Evolutionary conservation across 2,113 vertebrate genomes (phyloP), one percentile per base, ranked within the genome.

Genomic region (Monarcha castaneiventris): DNA sequence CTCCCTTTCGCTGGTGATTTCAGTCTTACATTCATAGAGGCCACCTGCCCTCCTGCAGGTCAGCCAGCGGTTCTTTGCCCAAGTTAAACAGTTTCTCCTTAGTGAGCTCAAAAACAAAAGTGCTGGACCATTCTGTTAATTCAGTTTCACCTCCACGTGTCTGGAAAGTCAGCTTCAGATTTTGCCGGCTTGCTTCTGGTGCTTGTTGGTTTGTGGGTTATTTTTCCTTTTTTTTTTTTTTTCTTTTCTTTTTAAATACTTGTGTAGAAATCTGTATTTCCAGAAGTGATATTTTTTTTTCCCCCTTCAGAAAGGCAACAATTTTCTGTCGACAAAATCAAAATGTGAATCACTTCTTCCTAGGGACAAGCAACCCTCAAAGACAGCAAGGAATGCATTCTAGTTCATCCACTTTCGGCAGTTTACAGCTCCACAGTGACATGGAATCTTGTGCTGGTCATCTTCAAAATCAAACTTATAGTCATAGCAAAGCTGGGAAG

Each of bases 401-500:
- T 97, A 99, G 98, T 99, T 99, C 99, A 99, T 99, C 99, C 99
- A 99, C 97, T 99, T 99, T 73, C 99, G 98, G 97, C 99, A 99
- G 98, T 99, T 99, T 46, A 99, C 98, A 26, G 99, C 99, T 95
- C 99, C 99, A 96, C 99, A 99, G 98, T 99, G 99, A 98, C 99
- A 99, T 10, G 99, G 99, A 94, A 99, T 99, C 98, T 99, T 99
- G 97, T 99, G 99, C 98, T 99, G 99, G 97, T 99, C 99, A 21
- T 99, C 99, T 97, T 99, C 99, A 78, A 99, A 99, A 97, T 99
- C 99, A n/a, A 99, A 99, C 98, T 99, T 99, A 32, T 99, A 99
- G 97, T 99, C 99, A 2, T 99, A 99, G 93, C 98, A 98, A 82
- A 99, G 98, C 99, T 99, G 98, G 51, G 98, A 93, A 64, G 84